phyloP scores from a whole-genome alignment of 2,888 invertebrate species.

The Cheilosia vulpina region DNA sequence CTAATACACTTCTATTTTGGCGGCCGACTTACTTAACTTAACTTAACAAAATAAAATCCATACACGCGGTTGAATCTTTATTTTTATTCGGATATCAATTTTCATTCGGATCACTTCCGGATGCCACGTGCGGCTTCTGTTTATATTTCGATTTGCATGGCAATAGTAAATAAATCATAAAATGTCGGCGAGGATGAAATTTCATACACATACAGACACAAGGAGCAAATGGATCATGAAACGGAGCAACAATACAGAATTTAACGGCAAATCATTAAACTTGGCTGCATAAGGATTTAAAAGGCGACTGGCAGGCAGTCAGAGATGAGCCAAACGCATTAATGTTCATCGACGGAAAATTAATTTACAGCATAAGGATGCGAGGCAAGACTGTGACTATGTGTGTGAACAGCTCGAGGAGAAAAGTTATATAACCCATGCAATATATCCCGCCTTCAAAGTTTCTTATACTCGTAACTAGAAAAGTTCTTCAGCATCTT shows the following conservation, averaged over 20 bases:
- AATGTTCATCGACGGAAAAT: constrained; percentile 11
- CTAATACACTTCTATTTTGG: background rate
- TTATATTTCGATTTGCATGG: constrained; percentile 12
- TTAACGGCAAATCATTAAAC: constrained; percentile 33
- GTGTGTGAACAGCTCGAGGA: constrained; percentile 14
- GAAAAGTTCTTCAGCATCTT: constrained; percentile 5
- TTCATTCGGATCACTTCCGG: background rate
- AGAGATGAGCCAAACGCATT: constrained; percentile 13
- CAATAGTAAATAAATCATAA: constrained; percentile 29
- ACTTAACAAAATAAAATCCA: background rate
- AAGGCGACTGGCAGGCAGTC: background rate
- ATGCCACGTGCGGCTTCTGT: constrained; percentile 21
- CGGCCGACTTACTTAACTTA: background rate
- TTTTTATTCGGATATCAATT: no score
- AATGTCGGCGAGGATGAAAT: background rate
- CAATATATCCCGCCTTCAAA: constrained; percentile 3
- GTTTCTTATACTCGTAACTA: constrained; percentile 23
- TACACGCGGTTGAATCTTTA: background rate
- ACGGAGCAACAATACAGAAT: background rate
- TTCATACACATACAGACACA: background rate
- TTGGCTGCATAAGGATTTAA: constrained; percentile 15
- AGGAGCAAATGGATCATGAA: background rate
- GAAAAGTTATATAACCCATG: constrained; percentile 25
- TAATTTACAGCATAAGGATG: constrained; percentile 3
- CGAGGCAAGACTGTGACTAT: background rate